Evolutionary conservation across 1,140 invertebrate genomes (phyloP).

Genomic region (Drosophila pruinosa): DNA sequence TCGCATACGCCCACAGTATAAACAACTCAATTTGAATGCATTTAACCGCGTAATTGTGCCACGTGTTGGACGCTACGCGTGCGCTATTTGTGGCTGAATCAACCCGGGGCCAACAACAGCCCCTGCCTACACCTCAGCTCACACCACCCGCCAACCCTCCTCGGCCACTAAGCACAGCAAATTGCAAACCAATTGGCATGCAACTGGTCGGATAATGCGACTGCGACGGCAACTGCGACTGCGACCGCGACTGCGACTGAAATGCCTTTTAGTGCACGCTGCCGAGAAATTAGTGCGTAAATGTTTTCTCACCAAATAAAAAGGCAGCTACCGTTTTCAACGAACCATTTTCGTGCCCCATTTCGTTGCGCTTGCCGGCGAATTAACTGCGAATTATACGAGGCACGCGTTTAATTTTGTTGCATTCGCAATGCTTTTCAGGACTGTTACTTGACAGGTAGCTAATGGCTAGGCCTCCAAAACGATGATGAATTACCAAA

Average conservation of each 20-base stretch:
- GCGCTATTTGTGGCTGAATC: constrained; percentile 67
- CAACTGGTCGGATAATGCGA: constrained; percentile 74
- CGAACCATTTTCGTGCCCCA: constrained; percentile 59
- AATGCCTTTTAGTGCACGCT: constrained; percentile 32
- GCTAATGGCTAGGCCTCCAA: constrained; percentile 18
- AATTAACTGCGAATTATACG: constrained; percentile 76
- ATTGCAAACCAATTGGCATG: constrained; percentile 81
- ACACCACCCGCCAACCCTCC: background rate
- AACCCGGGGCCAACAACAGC: constrained; percentile 14
- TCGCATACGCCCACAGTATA: constrained; percentile 71
- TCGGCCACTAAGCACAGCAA: constrained; percentile 59
- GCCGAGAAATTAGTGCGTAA: constrained; percentile 81
- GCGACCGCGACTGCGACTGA: constrained; percentile 45
- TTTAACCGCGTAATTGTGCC: constrained; percentile 82
- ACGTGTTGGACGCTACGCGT: constrained; percentile 73
- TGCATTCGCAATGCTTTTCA: constrained; percentile 69
- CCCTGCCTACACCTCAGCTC: background rate
- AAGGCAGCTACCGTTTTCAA: constrained; percentile 14
- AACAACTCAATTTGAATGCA: constrained; percentile 82
- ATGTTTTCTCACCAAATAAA: constrained; percentile 83
- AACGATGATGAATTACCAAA: constrained; percentile 5
- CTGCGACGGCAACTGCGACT: constrained; percentile 39
- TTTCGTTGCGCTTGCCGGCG: constrained; percentile 75
- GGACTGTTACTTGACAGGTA: constrained; percentile 54
- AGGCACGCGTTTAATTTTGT: constrained; percentile 66